Percentiles rank a stretch among this genome's conserved stretches.
phyloP scores from a whole-genome alignment of 1,140 invertebrate species.

The Drosophila pruinosa region DNA sequence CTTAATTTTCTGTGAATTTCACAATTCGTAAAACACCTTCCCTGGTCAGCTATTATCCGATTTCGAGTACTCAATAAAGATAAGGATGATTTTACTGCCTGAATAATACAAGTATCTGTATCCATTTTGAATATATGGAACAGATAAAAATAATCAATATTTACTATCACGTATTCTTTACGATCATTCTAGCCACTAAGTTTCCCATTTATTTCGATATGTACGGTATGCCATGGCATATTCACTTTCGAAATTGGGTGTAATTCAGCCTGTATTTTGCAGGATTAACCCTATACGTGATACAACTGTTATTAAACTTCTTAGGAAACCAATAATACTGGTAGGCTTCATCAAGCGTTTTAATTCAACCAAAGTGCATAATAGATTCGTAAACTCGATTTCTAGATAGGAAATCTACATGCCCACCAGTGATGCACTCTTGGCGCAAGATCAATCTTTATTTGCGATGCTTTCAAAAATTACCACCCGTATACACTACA shows the following conservation, averaged over 20 bases:
- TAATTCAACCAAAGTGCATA: constrained; percentile 1
- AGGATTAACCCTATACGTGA: background rate
- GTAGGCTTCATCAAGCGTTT: background rate
- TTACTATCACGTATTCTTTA: constrained; percentile 6
- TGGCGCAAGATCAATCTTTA: too few species aligned
- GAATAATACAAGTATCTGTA: background rate
- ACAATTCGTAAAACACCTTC: constrained; percentile 1
- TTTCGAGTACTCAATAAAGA: background rate
- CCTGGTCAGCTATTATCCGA: constrained; percentile 1
- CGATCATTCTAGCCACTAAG: background rate
- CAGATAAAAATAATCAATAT: constrained; percentile 2
- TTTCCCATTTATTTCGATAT: constrained; percentile 5
- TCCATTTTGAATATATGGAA: constrained; percentile 2
- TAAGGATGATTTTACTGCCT: too few species aligned
- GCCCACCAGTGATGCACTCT: too few species aligned
- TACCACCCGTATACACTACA: too few species aligned
- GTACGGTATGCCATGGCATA: constrained; percentile 1
- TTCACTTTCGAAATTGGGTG: constrained; percentile 7
- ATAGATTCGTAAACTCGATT: constrained; percentile 1
- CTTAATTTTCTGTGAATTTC: constrained; percentile 1
- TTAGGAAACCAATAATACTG: constrained; percentile 12
- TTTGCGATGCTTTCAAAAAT: too few species aligned
- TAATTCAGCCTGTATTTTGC: background rate
- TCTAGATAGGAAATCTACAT: too few species aligned
- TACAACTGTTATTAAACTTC: background rate